Evolutionary conservation across 2,888 invertebrate genomes (phyloP), one percentile per base, ranked within the genome.

Genomic region (Tricholauxania praeusta): DNA sequence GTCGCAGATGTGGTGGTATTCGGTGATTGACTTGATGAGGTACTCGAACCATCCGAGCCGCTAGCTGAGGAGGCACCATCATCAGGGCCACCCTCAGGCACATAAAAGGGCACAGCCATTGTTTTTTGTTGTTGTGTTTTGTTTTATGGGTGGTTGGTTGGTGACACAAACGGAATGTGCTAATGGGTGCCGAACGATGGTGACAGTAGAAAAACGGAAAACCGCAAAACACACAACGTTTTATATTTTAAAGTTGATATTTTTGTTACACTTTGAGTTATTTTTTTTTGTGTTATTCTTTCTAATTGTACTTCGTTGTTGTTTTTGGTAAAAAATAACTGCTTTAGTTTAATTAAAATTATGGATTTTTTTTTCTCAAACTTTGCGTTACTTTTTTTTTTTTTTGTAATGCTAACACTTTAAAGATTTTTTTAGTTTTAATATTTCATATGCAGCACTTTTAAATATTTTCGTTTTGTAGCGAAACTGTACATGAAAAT

Each of bases 21-120:
- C 55, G 87, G 86, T 59, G 87, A 86, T 75, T 84, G 82, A 77
- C 79, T 80, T 39, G 79, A 78, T 63, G 84, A 83, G 77, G 84
- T 74, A 80, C 77, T 77, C 74, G 75, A 67, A 72, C 76, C 32
- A 78, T 76, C 72, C 53, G 78, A 77, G 74, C 76, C 77, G 74
- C 75, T 75, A 75, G 78, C 76, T 78, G 64, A 78, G 68, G 85
- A 81, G 80, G 81, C 81, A 68, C 78, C 80, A 76, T 83, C 85
- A 81, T 86, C 86, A 79, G 82, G 79, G 79, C 84, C 85, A 79
- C 82, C 86, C 80, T 86, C 86, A 79, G 88, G 87, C 83, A 87
- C 81, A 82, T 85, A 85, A 81, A 88, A 87, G 81, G 87, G 86
- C 84, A 87, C 86, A 80, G 87, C 87, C 87, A 87, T 87, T 79